A percentile compares a stretch with the other conserved stretches of the same genome.
These are phyloP conservation scores for Anolis apletophallus DNA, from an alignment of 2,797 vertebrate genomes.

Conservation along the genomic window DNA sequence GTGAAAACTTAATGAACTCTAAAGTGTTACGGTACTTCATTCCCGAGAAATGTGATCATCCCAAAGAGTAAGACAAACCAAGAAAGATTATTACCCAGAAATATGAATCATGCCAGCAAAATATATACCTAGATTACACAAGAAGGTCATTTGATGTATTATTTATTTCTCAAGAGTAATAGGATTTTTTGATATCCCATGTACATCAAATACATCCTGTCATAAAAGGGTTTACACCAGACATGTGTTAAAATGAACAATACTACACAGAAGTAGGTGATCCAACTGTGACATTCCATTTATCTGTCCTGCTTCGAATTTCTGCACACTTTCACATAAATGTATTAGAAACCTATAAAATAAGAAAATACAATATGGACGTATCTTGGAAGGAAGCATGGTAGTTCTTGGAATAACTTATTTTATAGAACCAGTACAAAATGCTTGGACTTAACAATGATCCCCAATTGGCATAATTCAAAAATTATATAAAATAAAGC, in stretches of 20 bases:
- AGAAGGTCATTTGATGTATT: slow-evolving; percentile 32
- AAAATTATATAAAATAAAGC: slow-evolving; percentile 24
- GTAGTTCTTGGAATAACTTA: not conserved
- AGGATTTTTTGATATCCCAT: slow-evolving; percentile 7
- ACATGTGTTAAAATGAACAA: not conserved
- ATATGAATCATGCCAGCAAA: slow-evolving; percentile 56
- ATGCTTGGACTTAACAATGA: not conserved
- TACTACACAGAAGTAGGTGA: not conserved
- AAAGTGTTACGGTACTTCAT: slow-evolving; percentile 64
- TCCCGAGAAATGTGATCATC: slow-evolving; percentile 77
- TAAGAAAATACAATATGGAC: not conserved
- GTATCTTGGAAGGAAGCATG: not conserved
- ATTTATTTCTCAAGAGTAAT: not conserved
- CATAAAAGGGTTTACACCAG: slow-evolving; percentile 6
- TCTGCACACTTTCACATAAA: not conserved
- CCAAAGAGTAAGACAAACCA: slow-evolving; percentile 70
- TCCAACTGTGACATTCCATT: not conserved
- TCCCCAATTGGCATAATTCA: not conserved
- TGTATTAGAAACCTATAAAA: not conserved
- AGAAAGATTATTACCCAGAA: slow-evolving; percentile 66
- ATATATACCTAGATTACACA: not conserved
- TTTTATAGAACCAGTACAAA: no score
- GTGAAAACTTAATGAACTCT: slow-evolving; percentile 68
- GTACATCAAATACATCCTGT: not conserved
- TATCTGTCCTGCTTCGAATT: not conserved